phyloP scores from a whole-genome alignment of 2,888 invertebrate species.

The Ornithoptera priamus region DNA sequence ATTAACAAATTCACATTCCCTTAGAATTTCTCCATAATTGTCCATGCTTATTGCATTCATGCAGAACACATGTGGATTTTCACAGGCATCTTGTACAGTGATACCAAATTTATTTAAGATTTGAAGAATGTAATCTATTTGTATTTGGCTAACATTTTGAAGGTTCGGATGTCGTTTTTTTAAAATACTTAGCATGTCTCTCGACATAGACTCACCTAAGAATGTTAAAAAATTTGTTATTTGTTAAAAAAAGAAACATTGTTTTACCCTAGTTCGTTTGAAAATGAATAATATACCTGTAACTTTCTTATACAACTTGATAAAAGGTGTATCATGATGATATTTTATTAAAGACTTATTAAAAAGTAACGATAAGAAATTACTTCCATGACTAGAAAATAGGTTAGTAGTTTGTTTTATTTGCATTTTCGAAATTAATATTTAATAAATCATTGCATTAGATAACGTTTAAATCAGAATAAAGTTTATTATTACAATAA shows the following conservation, averaged over 20 bases:
- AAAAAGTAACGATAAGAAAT: constrained; percentile 7
- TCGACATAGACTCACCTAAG: constrained; percentile 52
- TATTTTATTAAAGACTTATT: constrained; percentile 32
- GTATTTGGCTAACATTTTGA: constrained; percentile 50
- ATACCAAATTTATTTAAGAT: constrained; percentile 69
- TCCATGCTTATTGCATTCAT: constrained; percentile 78
- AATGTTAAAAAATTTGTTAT: not conserved
- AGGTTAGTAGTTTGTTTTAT: constrained; percentile 9
- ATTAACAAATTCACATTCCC: constrained; percentile 80
- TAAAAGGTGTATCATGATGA: constrained; percentile 50
- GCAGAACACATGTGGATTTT: constrained; percentile 78
- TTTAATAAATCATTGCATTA: not conserved
- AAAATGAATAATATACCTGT: constrained; percentile 48
- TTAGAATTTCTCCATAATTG: constrained; percentile 81
- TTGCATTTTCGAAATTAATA: constrained; percentile 1
- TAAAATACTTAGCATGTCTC: constrained; percentile 42
- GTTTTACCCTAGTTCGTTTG: not conserved
- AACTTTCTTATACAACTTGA: constrained; percentile 57
- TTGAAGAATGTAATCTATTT: constrained; percentile 56
- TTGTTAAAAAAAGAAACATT: not conserved
- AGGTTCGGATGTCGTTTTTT: constrained; percentile 62
- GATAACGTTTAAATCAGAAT: not conserved
- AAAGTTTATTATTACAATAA: not conserved
- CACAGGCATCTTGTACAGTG: constrained; percentile 72
- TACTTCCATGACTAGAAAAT: constrained; percentile 4